Percentiles rank a stretch among this genome's conserved stretches.
These are phyloP conservation scores for Euura lappo DNA, from an alignment of 1,140 invertebrate species.

Conservation along the genomic window DNA sequence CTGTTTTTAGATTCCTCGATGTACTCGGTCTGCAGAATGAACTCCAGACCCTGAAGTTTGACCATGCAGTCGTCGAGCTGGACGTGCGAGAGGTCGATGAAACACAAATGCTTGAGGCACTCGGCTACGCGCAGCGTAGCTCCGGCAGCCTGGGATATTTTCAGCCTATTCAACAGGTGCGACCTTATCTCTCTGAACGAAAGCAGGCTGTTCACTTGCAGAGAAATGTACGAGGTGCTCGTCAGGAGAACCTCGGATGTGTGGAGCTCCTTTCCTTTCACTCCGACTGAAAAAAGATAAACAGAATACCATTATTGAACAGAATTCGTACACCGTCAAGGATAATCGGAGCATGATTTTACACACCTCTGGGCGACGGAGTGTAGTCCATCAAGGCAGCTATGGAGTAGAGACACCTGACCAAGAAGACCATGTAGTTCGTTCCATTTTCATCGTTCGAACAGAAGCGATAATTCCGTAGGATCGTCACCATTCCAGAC, in stretches of 20 bases:
- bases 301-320: neutral
- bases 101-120: constrained; percentile 45
- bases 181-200: constrained; percentile 42
- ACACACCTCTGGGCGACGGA: constrained; percentile 31
- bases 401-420: constrained; percentile 35
- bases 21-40: constrained; percentile 46
- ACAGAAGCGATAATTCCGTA: constrained; percentile 36
- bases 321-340: too few relatives aligned
- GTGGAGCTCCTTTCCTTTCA: constrained; percentile 25
- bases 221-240: constrained; percentile 26
- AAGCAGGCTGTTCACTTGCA: constrained; percentile 43
- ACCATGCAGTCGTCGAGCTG: constrained; percentile 47
- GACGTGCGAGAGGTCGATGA: constrained; percentile 43
- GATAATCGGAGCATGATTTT: constrained; percentile 17
- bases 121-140: constrained; percentile 43
- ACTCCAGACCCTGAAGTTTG: constrained; percentile 47
- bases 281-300: neutral
- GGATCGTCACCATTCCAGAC: constrained; percentile 34
- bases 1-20: constrained; percentile 30
- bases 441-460: constrained; percentile 20
- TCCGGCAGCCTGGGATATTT: constrained; percentile 41
- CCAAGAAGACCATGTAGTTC: constrained; percentile 44
- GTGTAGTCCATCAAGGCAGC: constrained; percentile 34
- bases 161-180: constrained; percentile 41
- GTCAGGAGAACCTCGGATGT: constrained; percentile 37